Evolutionary conservation across 2,888 invertebrate species (phyloP), one percentile per base, ranked within the genome.

Genomic region (Macaria notata): DNA sequence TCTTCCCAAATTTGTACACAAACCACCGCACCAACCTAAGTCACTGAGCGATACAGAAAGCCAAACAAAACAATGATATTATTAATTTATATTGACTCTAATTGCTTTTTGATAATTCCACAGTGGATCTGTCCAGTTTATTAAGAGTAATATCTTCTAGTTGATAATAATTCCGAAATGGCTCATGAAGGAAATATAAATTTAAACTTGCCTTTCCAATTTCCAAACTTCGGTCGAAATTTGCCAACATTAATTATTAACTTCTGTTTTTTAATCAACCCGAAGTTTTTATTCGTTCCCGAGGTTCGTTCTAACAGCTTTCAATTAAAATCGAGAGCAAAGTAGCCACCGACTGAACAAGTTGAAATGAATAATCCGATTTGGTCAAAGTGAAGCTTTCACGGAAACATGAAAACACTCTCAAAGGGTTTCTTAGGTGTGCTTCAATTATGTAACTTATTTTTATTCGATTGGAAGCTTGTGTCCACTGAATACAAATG

Each of bases 191-290:
- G 9, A 33, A 49, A 55, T 30, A 49, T 46, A 55, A 54, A 55
- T 46, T 36, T 49, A 49, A 49, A 55, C 49, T 55, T 39, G 41
- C 48, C 44, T 54, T 54, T 44, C 31, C 38, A 53, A 53, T 39
- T 41, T 42, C 31, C 53, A 39, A 46, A 43, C 39, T 56, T 56
- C 44, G 29, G 6, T 29, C n/a, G 9, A 41, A 57, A 44, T 56
- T 52, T 45, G 41, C 49, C 4, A 46, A 57, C 48, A 49, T 57
- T 57, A 45, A 57, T 53, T 57, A 53, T 33, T 45, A 57, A 57
- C 51, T 56, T 52, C 48, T 41, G 48, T 49, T 57, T 57, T 57
- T 57, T 52, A 57, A 57, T 57, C 52, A 52, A 48, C 45, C 44
- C 19, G 51, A 57, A 48, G 31, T 52, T 57, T 56, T 49, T 49